Evolutionary conservation across 2,797 vertebrate species (phyloP).

Genomic region (Phaenicophaeus curvirostris): DNA sequence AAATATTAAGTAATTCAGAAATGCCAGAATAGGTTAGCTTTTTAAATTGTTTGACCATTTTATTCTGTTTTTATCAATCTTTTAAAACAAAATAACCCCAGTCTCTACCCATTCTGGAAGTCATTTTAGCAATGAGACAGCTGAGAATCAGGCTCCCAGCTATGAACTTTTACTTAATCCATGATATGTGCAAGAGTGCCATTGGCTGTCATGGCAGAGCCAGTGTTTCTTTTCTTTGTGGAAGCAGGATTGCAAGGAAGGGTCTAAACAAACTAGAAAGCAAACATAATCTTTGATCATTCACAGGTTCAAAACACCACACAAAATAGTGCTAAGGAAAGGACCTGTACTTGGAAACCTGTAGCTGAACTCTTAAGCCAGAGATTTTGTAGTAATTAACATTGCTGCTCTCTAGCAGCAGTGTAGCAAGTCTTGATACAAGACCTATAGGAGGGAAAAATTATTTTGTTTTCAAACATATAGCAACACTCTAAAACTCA

Average conservation of each 20-base stretch:
- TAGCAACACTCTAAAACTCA: not conserved
- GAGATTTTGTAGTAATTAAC: conserved; percentile 11
- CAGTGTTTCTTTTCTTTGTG: not conserved
- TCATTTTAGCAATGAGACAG: not conserved
- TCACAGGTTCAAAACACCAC: not conserved
- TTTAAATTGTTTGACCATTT: not conserved
- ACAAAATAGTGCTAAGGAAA: not conserved
- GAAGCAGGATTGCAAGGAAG: not conserved
- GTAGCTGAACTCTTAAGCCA: not conserved
- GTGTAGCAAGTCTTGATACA: not conserved
- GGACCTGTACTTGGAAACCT: not conserved
- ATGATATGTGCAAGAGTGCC: not conserved
- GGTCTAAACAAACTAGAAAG: not conserved
- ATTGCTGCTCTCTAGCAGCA: not conserved
- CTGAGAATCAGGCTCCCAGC: not conserved
- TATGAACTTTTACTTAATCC: not conserved
- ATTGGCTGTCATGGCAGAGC: not conserved
- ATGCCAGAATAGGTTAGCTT: not conserved
- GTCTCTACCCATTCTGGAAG: not conserved
- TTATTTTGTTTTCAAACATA: not conserved
- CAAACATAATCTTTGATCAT: not conserved
- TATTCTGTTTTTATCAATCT: not conserved
- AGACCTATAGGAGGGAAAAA: not conserved
- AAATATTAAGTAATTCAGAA: not conserved
- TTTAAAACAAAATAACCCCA: not conserved